Evolutionary conservation across 2,888 invertebrate species (phyloP).

Genomic region (Ormyrus labotus): DNA sequence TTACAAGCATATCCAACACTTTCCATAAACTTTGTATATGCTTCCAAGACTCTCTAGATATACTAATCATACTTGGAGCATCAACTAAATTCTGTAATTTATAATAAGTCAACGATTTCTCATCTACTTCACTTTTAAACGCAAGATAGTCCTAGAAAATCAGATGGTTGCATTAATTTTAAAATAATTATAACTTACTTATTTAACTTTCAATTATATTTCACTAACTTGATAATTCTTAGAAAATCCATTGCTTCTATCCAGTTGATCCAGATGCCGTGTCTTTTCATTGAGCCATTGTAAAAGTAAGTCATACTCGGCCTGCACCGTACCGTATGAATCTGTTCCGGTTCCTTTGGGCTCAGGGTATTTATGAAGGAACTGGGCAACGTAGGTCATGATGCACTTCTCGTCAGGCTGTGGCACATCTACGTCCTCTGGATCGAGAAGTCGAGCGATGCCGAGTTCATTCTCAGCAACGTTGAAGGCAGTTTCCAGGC

Average conservation of each 20-base stretch:
- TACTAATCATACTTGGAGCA: conserved; percentile 87
- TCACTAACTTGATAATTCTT: conserved; percentile 81
- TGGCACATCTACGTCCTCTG: conserved; percentile 96
- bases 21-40: conserved; percentile 89
- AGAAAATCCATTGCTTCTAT: conserved; percentile 85
- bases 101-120: conserved; percentile 84
- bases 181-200: neutral
- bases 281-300: conserved; percentile 90
- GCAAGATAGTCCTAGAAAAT: conserved; percentile 83
- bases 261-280: conserved; percentile 85
- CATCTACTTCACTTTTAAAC: conserved; percentile 87
- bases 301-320: conserved; percentile 87
- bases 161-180: neutral
- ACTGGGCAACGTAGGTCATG: conserved; percentile 99
- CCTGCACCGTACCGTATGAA: conserved; percentile 86
- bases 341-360: conserved; percentile 86
- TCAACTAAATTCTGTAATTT: conserved; percentile 88
- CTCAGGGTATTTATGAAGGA: conserved; percentile 95
- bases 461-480: conserved; percentile 94
- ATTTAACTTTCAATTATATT: neutral
- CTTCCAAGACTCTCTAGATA: conserved; percentile 91
- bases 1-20: conserved; percentile 81
- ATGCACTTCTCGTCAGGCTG: conserved; percentile 98
- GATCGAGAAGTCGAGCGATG: conserved; percentile 92
- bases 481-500: conserved; percentile 94